Evolutionary conservation across 1,140 invertebrate species (phyloP).

Genomic region (Bombus superbus): DNA sequence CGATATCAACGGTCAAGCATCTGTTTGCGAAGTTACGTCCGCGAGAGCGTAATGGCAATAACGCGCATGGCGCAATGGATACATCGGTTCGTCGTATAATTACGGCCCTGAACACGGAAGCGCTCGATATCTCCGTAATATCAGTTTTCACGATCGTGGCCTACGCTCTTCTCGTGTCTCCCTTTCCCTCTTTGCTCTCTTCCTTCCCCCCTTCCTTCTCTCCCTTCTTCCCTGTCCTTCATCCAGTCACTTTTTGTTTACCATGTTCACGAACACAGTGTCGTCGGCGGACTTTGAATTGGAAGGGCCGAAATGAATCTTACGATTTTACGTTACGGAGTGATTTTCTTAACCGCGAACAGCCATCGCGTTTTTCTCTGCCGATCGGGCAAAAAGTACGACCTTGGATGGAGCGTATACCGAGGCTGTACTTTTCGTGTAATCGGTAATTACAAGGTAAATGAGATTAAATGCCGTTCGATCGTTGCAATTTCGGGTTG

Average conservation of each 20-base stretch:
- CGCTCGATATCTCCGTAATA: slow-evolving; percentile 59
- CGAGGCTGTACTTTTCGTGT: neutral
- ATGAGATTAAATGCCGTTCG: slow-evolving; percentile 3
- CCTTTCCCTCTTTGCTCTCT: neutral
- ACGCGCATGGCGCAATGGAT: slow-evolving; percentile 47
- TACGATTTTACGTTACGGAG: neutral
- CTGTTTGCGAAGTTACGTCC: slow-evolving; percentile 24
- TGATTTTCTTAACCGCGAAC: neutral
- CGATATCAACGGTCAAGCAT: slow-evolving; percentile 24
- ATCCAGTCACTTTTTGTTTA: neutral
- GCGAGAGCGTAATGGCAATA: slow-evolving; percentile 50
- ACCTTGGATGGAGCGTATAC: neutral
- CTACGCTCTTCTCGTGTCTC: slow-evolving; percentile 34
- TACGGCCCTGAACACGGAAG: slow-evolving; percentile 65
- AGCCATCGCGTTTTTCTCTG: too few species aligned
- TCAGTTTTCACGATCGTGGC: slow-evolving; percentile 63
- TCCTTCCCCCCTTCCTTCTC: neutral
- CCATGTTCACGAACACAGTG: slow-evolving; percentile 3
- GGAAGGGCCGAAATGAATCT: neutral
- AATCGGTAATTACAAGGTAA: neutral
- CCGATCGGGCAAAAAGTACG: neutral
- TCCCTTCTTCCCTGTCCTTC: slow-evolving; percentile 2
- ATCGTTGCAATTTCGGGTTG: neutral
- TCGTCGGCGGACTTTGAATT: neutral
- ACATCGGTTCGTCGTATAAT: slow-evolving; percentile 57